Base-by-base conservation (phyloP, 2,797 vertebrate genomes). In the Silurus lanzhouensis region DNA sequence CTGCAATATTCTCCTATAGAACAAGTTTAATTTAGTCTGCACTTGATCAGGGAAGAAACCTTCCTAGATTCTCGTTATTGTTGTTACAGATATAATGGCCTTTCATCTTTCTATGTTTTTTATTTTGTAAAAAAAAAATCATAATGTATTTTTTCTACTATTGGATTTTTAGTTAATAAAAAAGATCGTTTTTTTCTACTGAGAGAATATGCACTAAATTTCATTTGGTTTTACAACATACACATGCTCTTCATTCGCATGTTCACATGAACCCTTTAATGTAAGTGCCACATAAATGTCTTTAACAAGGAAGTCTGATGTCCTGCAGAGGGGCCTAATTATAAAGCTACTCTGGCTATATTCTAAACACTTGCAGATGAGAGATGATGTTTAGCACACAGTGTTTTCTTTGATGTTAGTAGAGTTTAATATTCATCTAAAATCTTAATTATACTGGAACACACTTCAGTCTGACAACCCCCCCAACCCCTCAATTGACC, bases 311-410 rank as follows among this genome's bases (percentile, higher is more conserved):
- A 78, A 61, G 74, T 71, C 66, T 79, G 55, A 86, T 80, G 31
- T 83, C 63, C 72, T 82, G 63, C 12, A 8, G 79, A 52, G 68
- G 19, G 25, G 5, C 9, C 20, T 76, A 14, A 48, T 76, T 13
- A 44, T 27, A 38, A 67, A 58, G 48, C 44, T 17, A 63, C 81
- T 77, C 55, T 46, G 27, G 48, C 82, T 63, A 60, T 74, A 52
- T 79, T 48, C 46, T 66, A 20, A 86, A 64, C 58, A 83, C n/a
- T 61, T 80, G 68, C 58, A 67, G 83, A 87, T 83, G 44, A 86
- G 48, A 25, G 80, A 20, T 44, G 76, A 55, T 83, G 75, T 61
- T 61, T 19, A 78, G 44, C 17, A 44, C 17, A 61, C 20, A 38
- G n/a, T 0, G 25, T 31, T 76, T 57, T 44, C 57, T 44, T 19